Conservation (phyloP, 2,888 invertebrate genomes). For the Mesodorylaimus sp. region DNA sequence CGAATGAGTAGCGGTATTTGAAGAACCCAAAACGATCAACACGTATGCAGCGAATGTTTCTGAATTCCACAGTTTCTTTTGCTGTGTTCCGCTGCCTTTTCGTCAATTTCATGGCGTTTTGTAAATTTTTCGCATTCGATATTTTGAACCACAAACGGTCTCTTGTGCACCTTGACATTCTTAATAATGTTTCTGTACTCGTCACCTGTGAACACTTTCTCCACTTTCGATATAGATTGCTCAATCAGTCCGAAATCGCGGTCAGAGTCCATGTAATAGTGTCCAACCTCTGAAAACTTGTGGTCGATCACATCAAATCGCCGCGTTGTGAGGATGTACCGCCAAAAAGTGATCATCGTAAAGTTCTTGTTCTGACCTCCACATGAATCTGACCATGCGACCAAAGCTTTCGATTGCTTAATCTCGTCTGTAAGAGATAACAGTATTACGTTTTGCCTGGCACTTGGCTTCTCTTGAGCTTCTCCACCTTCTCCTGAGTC, state of each 20-base stretch:
- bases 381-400: background rate
- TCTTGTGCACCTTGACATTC: background rate
- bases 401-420: background rate
- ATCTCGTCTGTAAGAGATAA: background rate
- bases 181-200: background rate
- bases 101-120: background rate
- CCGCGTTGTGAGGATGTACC: background rate
- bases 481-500: background rate
- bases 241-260: slow-evolving; percentile 2
- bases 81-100: background rate
- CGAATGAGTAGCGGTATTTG: too few species aligned
- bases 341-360: background rate
- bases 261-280: background rate
- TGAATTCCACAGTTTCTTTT: background rate
- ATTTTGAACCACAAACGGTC: background rate
- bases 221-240: background rate
- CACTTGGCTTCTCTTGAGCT: background rate
- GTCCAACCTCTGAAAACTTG: slow-evolving; percentile 3
- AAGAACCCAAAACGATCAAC: background rate
- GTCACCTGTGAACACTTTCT: background rate
- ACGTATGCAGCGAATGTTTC: background rate
- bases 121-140: background rate
- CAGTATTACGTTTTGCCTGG: background rate
- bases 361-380: background rate
- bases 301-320: background rate